Evolutionary conservation across 2,797 vertebrate species (phyloP).

Genomic region (Acanthis flammea): DNA sequence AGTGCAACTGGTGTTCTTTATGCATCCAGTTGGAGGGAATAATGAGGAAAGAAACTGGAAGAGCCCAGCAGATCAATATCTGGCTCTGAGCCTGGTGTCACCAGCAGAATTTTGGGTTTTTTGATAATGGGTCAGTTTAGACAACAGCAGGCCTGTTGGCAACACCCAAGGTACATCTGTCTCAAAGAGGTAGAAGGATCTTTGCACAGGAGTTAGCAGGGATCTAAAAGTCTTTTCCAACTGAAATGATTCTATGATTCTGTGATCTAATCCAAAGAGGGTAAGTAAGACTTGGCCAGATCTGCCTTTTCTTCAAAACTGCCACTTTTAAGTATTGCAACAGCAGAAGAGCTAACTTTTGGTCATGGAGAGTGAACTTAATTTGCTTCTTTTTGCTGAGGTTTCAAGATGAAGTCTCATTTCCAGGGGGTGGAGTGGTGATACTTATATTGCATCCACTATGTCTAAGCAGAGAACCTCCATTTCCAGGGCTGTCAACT

Average conservation of each 20-base stretch:
- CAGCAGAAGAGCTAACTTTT: neutral
- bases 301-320: neutral
- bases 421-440: slow-evolving; percentile 13
- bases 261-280: neutral
- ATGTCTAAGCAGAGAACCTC: neutral
- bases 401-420: neutral
- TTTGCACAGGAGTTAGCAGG: neutral
- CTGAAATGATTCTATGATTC: neutral
- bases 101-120: neutral
- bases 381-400: slow-evolving; percentile 1
- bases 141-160: neutral
- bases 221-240: neutral
- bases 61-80: neutral
- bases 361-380: neutral
- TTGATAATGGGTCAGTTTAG: neutral
- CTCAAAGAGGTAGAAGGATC: neutral
- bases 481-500: slow-evolving; percentile 35
- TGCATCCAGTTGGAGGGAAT: neutral
- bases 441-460: neutral
- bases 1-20: neutral
- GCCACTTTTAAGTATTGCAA: neutral
- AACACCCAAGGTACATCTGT: neutral
- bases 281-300: neutral
- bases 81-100: neutral
- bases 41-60: neutral